Base-by-base conservation (phyloP, 2,888 invertebrate species). In the Pachycephus smyrnensis region DNA sequence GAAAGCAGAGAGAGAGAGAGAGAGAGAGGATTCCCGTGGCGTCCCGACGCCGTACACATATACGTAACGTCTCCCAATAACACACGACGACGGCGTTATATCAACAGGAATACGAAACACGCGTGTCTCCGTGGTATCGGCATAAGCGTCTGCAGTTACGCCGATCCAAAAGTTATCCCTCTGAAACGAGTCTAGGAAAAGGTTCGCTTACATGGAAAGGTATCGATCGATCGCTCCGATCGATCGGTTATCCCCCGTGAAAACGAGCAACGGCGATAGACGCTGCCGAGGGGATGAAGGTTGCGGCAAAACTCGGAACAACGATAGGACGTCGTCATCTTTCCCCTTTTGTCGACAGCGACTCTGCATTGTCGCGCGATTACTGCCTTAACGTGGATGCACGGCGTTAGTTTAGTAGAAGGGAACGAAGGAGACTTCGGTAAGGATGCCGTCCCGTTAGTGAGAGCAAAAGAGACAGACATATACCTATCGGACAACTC, bases 31-130 rank as follows among this genome's bases (percentile, higher is more conserved):
- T 71, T 32, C 40, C 73, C 35, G 23, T 69, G 9, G 33, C 55
- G 35, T 36, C 35, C 23, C 35, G 73, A 31, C 73, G 73, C 73
- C 12, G 11, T n/a, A 73, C 73, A 35, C 75, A 68, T 68, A 32
- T 40, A 40, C 40, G 40, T 40, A 40, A 40, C 40, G 15, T 15
- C 76, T 77, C 37, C 69, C 74, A 77, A 74, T 77, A 78, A 77
- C 80, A 76, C 78, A 55, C 40, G 78, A n/a, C n/a, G 78, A 78
- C 78, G 69, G 68, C 31, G 80, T 79, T 75, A 76, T 80, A 79
- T 80, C 73, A 75, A 76, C 15, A 40, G 79, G 75, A 33, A 30
- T 37, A 36, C 73, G 79, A 80, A 73, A 75, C 75, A 31, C 36
- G 32, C 33, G 73, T 71, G 73, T 68, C 76, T 75, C 73, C 36